Evolutionary conservation across 2,797 vertebrate genomes (phyloP).

Genomic region (Poecilia gillii): DNA sequence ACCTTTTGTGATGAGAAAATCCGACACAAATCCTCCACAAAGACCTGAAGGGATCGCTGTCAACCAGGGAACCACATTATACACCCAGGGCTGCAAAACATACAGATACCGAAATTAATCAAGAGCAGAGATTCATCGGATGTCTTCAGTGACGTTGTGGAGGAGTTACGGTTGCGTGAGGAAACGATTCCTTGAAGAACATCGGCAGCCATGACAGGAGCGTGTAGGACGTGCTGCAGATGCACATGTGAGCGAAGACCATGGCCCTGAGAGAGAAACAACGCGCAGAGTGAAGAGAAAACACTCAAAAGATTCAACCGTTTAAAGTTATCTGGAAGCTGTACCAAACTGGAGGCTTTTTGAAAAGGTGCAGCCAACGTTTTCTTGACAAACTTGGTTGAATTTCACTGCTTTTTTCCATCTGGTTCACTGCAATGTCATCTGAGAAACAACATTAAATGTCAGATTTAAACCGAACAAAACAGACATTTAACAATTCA

Average conservation of each 20-base stretch:
- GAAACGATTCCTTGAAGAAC: conserved; percentile 91
- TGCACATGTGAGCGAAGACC: conserved; percentile 86
- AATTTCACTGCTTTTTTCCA: conserved; percentile 47
- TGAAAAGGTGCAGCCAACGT: conserved; percentile 83
- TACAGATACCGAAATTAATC: background rate
- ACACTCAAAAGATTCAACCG: background rate
- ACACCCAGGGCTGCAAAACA: conserved; percentile 86
- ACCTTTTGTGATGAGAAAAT: conserved; percentile 87
- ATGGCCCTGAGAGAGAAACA: conserved; percentile 82
- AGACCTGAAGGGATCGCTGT: conserved; percentile 84
- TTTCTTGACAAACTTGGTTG: conserved; percentile 67
- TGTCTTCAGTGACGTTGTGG: background rate
- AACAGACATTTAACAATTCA: background rate
- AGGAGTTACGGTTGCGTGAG: conserved; percentile 83
- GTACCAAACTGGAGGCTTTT: conserved; percentile 87
- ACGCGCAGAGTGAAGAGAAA: background rate
- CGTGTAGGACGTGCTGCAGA: conserved; percentile 82
- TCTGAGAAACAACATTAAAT: conserved; percentile 63
- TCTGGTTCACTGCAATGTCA: conserved; percentile 60
- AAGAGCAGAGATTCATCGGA: no score
- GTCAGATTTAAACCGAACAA: background rate
- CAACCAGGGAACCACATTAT: conserved; percentile 91
- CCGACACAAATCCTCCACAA: conserved; percentile 85
- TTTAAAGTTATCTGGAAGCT: background rate
- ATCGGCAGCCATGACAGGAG: conserved; percentile 94